phyloP scores from a whole-genome alignment of 2,113 vertebrate species.

The Spheniscus mendiculus region DNA sequence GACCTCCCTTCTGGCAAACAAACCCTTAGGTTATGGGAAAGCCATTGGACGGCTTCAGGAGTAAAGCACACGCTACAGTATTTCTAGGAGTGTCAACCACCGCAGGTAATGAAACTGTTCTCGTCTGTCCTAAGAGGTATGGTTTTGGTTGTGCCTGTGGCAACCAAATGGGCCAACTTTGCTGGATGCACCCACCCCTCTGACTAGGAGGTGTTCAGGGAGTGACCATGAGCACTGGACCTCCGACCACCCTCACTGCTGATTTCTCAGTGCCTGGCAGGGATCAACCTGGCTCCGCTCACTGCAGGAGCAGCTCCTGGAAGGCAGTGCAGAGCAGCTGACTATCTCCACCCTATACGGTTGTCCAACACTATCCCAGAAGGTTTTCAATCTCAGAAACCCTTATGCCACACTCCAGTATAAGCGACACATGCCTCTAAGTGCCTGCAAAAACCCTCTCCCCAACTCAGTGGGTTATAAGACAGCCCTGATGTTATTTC shows the following conservation, averaged over 20 bases:
- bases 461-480: background rate
- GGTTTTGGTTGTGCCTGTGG: background rate
- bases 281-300: rapidly evolving
- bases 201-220: background rate
- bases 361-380: background rate
- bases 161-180: background rate
- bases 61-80: background rate
- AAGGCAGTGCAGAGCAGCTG: background rate
- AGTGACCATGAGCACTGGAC: background rate
- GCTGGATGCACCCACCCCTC: background rate
- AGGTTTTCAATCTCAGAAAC: background rate
- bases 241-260: background rate
- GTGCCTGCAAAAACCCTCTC: background rate
- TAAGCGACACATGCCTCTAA: background rate
- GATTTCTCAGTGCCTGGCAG: background rate
- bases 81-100: background rate
- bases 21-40: background rate
- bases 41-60: background rate
- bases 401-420: background rate
- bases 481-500: background rate
- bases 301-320: background rate
- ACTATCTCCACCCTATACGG: background rate
- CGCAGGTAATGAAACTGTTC: background rate
- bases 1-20: background rate
- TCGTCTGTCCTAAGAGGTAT: background rate